These are phyloP conservation scores for Crotalus helleri DNA, from an alignment of 2,113 vertebrate genomes.

Conservation along the genomic window DNA sequence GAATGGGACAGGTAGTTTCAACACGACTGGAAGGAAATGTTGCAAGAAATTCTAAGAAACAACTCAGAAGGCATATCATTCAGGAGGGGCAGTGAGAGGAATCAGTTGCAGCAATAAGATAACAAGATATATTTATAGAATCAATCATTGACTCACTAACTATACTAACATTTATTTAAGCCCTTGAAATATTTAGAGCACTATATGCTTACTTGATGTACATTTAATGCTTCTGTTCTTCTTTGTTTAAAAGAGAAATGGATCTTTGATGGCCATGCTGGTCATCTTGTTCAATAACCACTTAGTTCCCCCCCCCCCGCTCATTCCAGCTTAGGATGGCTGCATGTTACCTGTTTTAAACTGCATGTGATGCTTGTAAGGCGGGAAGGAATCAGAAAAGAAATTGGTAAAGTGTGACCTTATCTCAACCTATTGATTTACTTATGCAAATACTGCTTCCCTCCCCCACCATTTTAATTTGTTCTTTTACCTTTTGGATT, in stretches of 20 bases:
- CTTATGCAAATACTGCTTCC: background rate
- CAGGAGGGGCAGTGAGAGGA: background rate
- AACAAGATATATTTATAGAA: background rate
- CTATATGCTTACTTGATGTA: background rate
- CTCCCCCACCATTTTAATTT: background rate
- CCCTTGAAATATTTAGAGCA: background rate
- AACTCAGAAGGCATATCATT: background rate
- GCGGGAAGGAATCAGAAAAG: background rate
- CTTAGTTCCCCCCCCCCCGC: no score
- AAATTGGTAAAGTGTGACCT: background rate
- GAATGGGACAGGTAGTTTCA: slow-evolving; percentile 18
- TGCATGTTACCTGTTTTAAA: background rate
- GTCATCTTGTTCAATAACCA: background rate
- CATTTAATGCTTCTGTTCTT: background rate
- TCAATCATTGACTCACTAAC: background rate
- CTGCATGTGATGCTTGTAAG: background rate
- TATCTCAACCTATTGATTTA: background rate
- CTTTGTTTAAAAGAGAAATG: background rate
- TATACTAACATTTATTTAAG: no score
- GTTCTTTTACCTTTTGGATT: background rate
- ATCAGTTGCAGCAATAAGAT: background rate
- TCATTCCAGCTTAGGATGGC: background rate
- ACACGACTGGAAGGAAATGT: slow-evolving; percentile 18
- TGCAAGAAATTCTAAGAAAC: background rate
- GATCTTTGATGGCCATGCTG: background rate